Percentiles rank a stretch among this genome's conserved stretches.
Conservation (phyloP, 2,797 vertebrate species). For the Siniperca obscura region DNA sequence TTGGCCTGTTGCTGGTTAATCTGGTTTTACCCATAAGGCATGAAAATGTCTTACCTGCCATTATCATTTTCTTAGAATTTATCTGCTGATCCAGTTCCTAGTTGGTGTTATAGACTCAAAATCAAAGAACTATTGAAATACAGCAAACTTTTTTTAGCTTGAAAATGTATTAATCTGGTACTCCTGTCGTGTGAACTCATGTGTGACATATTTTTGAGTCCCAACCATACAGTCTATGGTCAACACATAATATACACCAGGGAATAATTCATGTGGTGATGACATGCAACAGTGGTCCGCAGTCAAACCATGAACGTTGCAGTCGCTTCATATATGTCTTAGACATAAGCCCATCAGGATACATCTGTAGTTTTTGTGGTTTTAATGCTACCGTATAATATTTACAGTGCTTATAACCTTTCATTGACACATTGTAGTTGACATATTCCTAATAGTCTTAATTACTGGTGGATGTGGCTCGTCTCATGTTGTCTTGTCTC, state of each 20-base stretch:
- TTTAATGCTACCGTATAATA: not conserved
- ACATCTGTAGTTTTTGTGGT: not conserved
- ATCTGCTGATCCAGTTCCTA: not conserved
- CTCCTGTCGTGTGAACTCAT: not conserved
- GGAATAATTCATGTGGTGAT: not conserved
- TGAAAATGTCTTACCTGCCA: not conserved
- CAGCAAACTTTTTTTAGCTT: not conserved
- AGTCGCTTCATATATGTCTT: not conserved
- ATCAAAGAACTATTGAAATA: not conserved
- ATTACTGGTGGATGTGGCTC: not conserved
- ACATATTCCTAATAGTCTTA: not conserved
- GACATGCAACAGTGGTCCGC: not conserved
- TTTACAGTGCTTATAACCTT: not conserved
- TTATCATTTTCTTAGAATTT: not conserved
- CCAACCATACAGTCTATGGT: not conserved
- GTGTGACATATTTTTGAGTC: not conserved
- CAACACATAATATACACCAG: not conserved
- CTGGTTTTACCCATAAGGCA: not conserved
- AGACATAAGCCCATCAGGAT: fast-evolving
- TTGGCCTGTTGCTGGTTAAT: not conserved
- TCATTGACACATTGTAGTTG: not conserved
- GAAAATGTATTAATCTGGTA: not conserved
- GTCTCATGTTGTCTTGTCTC: not conserved
- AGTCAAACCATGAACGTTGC: not conserved
- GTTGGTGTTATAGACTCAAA: not conserved